phyloP scores from a whole-genome alignment of 2,888 invertebrate species.

The Dynastes tityus region DNA sequence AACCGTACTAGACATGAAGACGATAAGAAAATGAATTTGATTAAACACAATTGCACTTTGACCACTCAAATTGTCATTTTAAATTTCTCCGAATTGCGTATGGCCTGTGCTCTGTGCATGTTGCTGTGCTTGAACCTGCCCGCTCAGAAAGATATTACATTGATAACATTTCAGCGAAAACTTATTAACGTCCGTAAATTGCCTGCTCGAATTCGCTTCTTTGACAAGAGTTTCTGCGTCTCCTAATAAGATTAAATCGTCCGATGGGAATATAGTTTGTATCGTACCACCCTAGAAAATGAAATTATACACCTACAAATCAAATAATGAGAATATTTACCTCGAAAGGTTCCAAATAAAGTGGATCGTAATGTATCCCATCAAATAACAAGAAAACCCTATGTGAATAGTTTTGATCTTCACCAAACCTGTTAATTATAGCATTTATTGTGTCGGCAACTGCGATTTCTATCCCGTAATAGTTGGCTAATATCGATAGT shows the following conservation, averaged over 20 bases:
- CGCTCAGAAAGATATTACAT: conserved; percentile 85
- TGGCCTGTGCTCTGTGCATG: conserved; percentile 92
- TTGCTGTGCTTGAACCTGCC: conserved; percentile 86
- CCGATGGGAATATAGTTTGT: conserved; percentile 86
- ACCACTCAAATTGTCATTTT: conserved; percentile 57
- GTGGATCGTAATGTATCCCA: conserved; percentile 96
- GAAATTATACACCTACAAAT: not conserved
- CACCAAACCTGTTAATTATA: conserved; percentile 93
- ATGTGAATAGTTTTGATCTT: conserved; percentile 88
- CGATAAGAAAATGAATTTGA: too few species aligned
- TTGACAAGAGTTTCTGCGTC: conserved; percentile 89
- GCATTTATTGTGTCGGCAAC: conserved; percentile 94
- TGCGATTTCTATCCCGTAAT: conserved; percentile 92
- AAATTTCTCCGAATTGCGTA: conserved; percentile 85
- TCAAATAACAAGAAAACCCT: conserved; percentile 93
- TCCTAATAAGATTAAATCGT: conserved; percentile 80
- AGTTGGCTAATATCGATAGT: conserved; percentile 88
- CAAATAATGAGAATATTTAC: conserved; percentile 72
- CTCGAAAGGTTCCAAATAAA: conserved; percentile 87
- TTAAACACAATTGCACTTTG: too few species aligned
- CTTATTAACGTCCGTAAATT: conserved; percentile 92
- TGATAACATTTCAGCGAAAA: conserved; percentile 88
- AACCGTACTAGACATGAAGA: too few species aligned
- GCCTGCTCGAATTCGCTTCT: conserved; percentile 91
- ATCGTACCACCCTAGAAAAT: conserved; percentile 79